Base-by-base conservation (phyloP, 2,888 invertebrate genomes). In the Phorcus lineatus region DNA sequence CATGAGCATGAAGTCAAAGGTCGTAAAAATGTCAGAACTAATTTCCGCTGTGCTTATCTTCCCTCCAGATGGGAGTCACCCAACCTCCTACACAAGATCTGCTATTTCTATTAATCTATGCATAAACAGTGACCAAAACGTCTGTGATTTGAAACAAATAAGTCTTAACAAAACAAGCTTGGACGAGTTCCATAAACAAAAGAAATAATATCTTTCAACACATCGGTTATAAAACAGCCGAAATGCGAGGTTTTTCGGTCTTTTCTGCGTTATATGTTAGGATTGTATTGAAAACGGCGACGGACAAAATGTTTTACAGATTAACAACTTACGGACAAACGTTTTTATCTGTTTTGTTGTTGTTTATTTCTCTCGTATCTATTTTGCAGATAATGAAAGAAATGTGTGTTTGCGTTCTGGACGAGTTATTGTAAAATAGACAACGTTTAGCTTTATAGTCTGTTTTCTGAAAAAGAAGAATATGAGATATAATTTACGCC, bases 291-390 rank as follows among this genome's bases (percentile, higher is more conserved):
- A 70, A 70, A 19, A 16, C 36, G 40, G 24, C 4, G 36, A 40
- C 9, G 13, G 31, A 70, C 70, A 70, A 70, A 31, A 19, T 70
- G 31, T 70, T 40, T 31, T 70, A 40, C 31, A 70, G 31, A 70
- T 70, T 19, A 70, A 31, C 40, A 31, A 36, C 70, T 70, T n/a
- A 70, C 17, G 40, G 70, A 70, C 19, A 36, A 36, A 40, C 31
- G 40, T 70, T 70, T 70, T 70, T 70, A 70, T 70, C 36, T 70
- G 70, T 70, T 40, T 70, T 36, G 67, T 67, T 67, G 36, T 70
- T 17, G 31, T 70, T 19, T 70, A 28, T 36, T 70, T 62, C 17
- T 0, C 24, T 28, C n/a, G 17, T 62, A 62, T 62, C 11, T 62
- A 24, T 28, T 24, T 28, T 62, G 16, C 24, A 13, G 62, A 16